phyloP scores from a whole-genome alignment of 2,113 vertebrate genomes.

The Aldabrachelys gigantea region DNA sequence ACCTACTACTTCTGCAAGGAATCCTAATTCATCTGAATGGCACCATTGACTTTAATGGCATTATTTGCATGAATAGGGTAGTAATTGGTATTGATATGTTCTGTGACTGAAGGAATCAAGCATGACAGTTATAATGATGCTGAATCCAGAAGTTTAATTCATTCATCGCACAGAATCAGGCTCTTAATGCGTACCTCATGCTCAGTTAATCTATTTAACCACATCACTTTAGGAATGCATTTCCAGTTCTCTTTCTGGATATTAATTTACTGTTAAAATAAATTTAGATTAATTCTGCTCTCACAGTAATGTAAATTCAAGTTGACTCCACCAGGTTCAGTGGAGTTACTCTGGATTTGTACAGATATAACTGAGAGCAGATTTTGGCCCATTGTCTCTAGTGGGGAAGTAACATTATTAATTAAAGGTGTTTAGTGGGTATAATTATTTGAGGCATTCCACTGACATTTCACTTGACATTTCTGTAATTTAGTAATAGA shows the following conservation, averaged over 20 bases:
- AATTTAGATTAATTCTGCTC: background rate
- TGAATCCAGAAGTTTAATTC: background rate
- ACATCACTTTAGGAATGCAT: background rate
- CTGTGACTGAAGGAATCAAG: background rate
- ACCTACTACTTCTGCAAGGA: no score
- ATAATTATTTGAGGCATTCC: constrained; percentile 23
- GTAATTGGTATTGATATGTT: background rate
- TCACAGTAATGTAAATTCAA: background rate
- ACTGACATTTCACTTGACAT: constrained; percentile 10
- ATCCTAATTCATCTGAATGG: no score
- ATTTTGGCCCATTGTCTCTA: constrained; percentile 3
- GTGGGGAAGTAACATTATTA: constrained; percentile 19
- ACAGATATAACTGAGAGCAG: background rate
- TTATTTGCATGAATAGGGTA: no score
- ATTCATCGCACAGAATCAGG: background rate
- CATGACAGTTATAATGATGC: background rate
- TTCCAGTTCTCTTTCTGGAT: background rate
- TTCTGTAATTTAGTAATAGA: constrained; percentile 10
- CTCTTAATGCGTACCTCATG: background rate
- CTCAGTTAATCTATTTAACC: background rate
- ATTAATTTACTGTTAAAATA: background rate
- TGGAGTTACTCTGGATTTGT: constrained; percentile 25
- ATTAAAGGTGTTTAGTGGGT: constrained; percentile 5
- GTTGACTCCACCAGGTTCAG: background rate
- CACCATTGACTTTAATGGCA: no score